These are phyloP conservation scores for Megaptera novaeangliae DNA, from an alignment of 2,113 vertebrate species.

Conservation along the genomic window DNA sequence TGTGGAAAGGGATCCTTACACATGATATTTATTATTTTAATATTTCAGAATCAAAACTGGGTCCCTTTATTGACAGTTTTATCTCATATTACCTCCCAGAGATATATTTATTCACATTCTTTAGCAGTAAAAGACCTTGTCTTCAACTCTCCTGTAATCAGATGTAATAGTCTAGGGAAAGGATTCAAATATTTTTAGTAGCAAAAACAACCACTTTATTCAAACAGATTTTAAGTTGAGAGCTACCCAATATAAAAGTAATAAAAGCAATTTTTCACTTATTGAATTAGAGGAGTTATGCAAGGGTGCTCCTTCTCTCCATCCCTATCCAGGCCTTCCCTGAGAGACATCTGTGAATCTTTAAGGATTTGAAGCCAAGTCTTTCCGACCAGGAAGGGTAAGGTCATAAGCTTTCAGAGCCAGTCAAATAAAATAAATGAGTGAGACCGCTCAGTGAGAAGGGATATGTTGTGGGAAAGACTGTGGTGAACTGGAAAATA, in stretches of 20 bases:
- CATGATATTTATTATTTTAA: conserved; percentile 2
- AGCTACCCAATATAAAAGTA: not conserved
- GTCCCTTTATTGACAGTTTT: not conserved
- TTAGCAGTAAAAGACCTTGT: not conserved
- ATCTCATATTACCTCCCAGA: not conserved
- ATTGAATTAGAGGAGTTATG: not conserved
- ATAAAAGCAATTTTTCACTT: not conserved
- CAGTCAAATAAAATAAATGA: not conserved
- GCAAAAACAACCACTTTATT: not conserved
- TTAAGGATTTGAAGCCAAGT: not conserved
- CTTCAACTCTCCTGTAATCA: not conserved
- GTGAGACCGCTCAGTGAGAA: not conserved
- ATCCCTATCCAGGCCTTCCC: not conserved
- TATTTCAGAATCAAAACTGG: not conserved
- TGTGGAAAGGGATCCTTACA: not conserved
- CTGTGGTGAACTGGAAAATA: not conserved
- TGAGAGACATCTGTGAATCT: not conserved
- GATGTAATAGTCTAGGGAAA: not conserved
- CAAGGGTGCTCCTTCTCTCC: too few relatives aligned
- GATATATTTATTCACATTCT: not conserved
- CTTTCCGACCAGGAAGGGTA: not conserved
- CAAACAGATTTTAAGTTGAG: not conserved
- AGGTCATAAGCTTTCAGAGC: not conserved
- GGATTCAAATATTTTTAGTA: not conserved
- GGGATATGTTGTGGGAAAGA: not conserved